phyloP scores from a whole-genome alignment of 2,797 vertebrate species.

The Chaetophractus vellerosus region DNA sequence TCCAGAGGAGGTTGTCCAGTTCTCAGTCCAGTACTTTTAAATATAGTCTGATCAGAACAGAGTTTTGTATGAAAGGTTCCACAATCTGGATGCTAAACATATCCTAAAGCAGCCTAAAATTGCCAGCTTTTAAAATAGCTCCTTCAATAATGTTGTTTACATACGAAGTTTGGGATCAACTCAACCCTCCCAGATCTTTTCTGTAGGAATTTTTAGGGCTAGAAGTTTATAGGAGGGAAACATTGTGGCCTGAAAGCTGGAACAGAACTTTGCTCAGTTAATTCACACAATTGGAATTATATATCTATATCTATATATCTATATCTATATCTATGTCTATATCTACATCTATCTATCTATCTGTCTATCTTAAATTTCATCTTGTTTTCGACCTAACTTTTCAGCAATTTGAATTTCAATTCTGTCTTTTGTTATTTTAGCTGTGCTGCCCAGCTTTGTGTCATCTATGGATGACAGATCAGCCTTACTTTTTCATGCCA shows the following conservation, averaged over 20 bases:
- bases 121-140: conserved; percentile 43
- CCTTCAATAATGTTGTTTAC: neutral
- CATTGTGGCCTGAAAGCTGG: neutral
- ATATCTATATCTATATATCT: neutral
- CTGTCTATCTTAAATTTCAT: conserved; percentile 40
- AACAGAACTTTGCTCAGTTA: neutral
- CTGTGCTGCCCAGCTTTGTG: conserved; percentile 18
- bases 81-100: neutral
- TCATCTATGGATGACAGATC: conserved; percentile 28
- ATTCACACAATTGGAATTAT: neutral
- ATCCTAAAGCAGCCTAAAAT: neutral
- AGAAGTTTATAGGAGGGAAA: conserved; percentile 21
- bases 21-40: neutral
- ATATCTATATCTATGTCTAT: neutral
- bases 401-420: conserved; percentile 44
- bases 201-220: conserved; percentile 2
- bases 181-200: neutral
- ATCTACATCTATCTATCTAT: neutral
- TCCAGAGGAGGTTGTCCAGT: neutral
- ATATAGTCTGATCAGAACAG: neutral
- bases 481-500: conserved; percentile 9
- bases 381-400: neutral
- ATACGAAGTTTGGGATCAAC: neutral
- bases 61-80: conserved; percentile 35
- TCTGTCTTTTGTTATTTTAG: conserved; percentile 53